phyloP scores from a whole-genome alignment of 1,140 invertebrate species.

The Drosophila lacertosa region DNA sequence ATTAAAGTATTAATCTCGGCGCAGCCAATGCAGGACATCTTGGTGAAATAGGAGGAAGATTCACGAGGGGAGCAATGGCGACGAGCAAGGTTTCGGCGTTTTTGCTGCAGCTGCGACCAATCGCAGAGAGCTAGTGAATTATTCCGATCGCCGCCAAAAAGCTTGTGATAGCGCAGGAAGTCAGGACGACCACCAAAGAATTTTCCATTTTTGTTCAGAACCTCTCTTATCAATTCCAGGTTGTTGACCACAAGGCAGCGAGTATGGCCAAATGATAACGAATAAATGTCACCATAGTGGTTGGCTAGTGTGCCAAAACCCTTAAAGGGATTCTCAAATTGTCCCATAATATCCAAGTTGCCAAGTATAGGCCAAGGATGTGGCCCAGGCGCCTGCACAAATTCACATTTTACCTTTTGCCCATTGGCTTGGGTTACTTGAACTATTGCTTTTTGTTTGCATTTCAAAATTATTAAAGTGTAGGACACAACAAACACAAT shows the following conservation, averaged over 20 bases:
- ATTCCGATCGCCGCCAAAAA: slow-evolving; percentile 90
- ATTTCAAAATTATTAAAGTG: slow-evolving; percentile 20
- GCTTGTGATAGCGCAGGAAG: slow-evolving; percentile 89
- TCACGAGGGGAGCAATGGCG: slow-evolving; percentile 91
- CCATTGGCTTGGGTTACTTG: slow-evolving; percentile 1
- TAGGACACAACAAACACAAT: slow-evolving; percentile 10
- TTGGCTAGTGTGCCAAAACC: slow-evolving; percentile 88
- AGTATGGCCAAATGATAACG: slow-evolving; percentile 88
- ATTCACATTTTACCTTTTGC: slow-evolving; percentile 5
- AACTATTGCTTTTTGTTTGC: slow-evolving; percentile 25
- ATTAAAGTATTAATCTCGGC: slow-evolving; percentile 87
- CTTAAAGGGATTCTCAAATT: slow-evolving; percentile 88
- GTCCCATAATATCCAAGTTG: slow-evolving; percentile 88
- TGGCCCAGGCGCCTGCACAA: slow-evolving; percentile 86
- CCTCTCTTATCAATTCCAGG: slow-evolving; percentile 89
- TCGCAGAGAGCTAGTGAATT: slow-evolving; percentile 85
- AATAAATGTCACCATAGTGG: slow-evolving; percentile 90
- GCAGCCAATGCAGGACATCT: slow-evolving; percentile 87
- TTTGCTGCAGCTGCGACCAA: slow-evolving; percentile 91
- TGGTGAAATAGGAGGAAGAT: slow-evolving; percentile 88
- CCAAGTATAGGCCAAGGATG: slow-evolving; percentile 89
- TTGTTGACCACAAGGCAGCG: slow-evolving; percentile 92
- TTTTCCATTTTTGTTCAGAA: slow-evolving; percentile 91
- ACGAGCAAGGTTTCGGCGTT: slow-evolving; percentile 90
- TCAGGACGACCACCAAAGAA: slow-evolving; percentile 92